Percentiles rank a stretch among this genome's conserved stretches.
phyloP scores from a whole-genome alignment of 2,888 invertebrate genomes.

The Dexiosoma caninum region DNA sequence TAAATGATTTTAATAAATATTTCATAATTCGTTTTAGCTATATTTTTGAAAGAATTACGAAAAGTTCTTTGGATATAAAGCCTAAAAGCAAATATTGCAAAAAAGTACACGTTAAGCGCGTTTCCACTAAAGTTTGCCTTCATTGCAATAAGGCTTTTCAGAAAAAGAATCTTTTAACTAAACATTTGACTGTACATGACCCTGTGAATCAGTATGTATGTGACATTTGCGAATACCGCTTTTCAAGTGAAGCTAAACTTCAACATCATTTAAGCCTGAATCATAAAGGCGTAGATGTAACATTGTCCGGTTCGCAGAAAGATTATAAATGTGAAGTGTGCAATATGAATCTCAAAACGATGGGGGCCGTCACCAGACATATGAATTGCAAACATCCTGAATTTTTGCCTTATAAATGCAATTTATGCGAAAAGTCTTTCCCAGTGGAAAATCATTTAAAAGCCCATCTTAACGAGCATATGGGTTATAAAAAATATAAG shows the following conservation, averaged over 20 bases:
- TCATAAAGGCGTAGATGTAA: slow-evolving; percentile 25
- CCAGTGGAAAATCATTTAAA: slow-evolving; percentile 55
- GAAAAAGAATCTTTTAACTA: slow-evolving; percentile 76
- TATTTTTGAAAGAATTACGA: slow-evolving; percentile 38
- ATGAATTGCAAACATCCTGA: slow-evolving; percentile 66
- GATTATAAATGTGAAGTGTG: slow-evolving; percentile 78
- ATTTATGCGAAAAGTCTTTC: slow-evolving; percentile 54
- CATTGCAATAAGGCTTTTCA: slow-evolving; percentile 79
- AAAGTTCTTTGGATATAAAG: background rate
- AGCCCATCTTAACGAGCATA: slow-evolving; percentile 54
- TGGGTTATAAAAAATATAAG: slow-evolving; percentile 50
- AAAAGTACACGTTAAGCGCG: slow-evolving; percentile 12
- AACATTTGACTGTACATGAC: slow-evolving; percentile 71
- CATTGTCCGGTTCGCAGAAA: slow-evolving; percentile 39
- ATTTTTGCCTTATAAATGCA: slow-evolving; percentile 52
- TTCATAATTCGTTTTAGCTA: background rate
- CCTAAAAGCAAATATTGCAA: slow-evolving; percentile 38
- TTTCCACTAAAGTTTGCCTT: slow-evolving; percentile 71
- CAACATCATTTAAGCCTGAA: slow-evolving; percentile 42
- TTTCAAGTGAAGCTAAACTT: slow-evolving; percentile 37
- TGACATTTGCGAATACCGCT: slow-evolving; percentile 65
- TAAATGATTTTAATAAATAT: no score
- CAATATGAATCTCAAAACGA: slow-evolving; percentile 77
- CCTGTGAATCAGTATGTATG: slow-evolving; percentile 71
- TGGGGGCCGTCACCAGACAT: slow-evolving; percentile 78